Percentiles rank a stretch among this genome's conserved stretches.
Evolutionary conservation across 2,797 vertebrate genomes (phyloP).

Genomic region (Microhierax caerulescens): DNA sequence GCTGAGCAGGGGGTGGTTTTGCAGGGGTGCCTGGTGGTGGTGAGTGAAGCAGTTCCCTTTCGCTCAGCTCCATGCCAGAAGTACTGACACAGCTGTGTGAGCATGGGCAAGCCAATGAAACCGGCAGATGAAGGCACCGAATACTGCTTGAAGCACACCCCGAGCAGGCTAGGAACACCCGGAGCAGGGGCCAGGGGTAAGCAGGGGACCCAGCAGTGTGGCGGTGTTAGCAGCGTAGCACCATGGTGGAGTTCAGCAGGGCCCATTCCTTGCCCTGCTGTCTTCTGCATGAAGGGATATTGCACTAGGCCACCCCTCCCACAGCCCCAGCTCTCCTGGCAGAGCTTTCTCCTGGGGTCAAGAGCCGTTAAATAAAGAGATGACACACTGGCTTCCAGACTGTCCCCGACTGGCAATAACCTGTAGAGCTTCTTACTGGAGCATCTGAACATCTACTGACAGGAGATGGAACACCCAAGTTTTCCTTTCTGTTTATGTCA

Average conservation of each 20-base stretch:
- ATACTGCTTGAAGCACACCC: background rate
- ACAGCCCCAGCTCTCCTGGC: background rate
- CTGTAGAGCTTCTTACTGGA: background rate
- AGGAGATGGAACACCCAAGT: background rate
- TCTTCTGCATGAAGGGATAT: background rate
- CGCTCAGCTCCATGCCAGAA: background rate
- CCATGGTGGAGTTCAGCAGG: background rate
- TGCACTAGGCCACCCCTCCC: background rate
- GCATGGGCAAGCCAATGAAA: background rate
- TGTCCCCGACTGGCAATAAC: background rate
- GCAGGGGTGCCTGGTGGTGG: background rate
- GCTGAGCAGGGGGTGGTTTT: background rate
- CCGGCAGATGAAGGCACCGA: background rate
- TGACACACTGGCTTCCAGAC: background rate
- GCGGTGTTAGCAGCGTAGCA: background rate
- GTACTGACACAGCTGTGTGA: background rate
- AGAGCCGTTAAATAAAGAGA: background rate
- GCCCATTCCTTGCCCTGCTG: fast-evolving
- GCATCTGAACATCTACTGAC: background rate
- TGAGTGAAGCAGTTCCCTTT: background rate
- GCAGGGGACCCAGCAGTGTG: background rate
- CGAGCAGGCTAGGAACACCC: background rate
- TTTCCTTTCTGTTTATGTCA: background rate
- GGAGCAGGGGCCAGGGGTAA: background rate
- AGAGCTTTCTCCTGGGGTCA: background rate